These are phyloP conservation scores for Caretta caretta DNA, from an alignment of 2,113 vertebrate species.

Conservation along the genomic window DNA sequence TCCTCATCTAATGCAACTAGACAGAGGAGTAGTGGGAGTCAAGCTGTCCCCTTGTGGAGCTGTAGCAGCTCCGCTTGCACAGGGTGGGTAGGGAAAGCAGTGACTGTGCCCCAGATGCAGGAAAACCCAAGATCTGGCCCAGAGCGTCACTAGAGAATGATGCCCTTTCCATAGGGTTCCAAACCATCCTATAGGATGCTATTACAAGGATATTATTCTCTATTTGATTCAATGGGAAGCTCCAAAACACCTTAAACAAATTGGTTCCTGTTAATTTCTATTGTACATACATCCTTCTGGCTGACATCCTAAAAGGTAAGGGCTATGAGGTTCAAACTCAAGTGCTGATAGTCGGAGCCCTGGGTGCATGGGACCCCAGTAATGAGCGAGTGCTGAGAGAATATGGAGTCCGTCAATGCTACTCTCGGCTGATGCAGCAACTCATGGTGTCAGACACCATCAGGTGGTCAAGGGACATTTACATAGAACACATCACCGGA, in stretches of 20 bases:
- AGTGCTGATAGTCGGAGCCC: no score
- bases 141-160: background rate
- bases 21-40: background rate
- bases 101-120: background rate
- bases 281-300: background rate
- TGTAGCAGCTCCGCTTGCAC: background rate
- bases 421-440: no score
- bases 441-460: no score
- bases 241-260: background rate
- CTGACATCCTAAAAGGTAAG: no score
- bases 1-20: fast-evolving
- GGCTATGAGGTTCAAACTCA: no score
- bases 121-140: background rate
- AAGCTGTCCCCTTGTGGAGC: background rate
- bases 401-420: no score
- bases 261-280: background rate
- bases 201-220: background rate
- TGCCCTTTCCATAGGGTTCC: background rate
- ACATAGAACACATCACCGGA: no score
- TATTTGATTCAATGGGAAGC: background rate
- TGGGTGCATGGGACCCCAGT: no score
- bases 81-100: background rate
- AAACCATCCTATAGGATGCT: background rate
- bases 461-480: no score
- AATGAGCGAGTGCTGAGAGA: no score